These are phyloP conservation scores for Anorthoa munda DNA, from an alignment of 2,888 invertebrate species.

Conservation along the genomic window DNA sequence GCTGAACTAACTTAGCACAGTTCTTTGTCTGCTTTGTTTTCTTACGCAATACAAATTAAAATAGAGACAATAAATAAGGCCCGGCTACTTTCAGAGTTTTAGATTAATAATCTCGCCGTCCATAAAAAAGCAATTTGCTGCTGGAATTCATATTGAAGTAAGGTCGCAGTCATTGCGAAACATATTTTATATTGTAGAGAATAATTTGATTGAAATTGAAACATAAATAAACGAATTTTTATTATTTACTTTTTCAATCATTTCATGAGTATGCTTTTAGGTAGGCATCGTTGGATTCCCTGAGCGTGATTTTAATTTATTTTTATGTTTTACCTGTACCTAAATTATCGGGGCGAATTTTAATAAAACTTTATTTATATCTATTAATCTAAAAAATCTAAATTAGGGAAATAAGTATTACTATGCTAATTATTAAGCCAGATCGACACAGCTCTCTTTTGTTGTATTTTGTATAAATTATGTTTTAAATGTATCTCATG, in stretches of 20 bases:
- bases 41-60: background rate
- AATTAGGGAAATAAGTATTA: no score
- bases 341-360: background rate
- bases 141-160: background rate
- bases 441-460: no score
- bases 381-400: no score
- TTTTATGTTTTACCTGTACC: background rate
- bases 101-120: background rate
- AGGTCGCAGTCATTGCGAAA: constrained; percentile 10
- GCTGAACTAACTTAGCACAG: background rate
- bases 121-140: background rate
- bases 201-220: constrained; percentile 22
- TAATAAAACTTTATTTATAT: background rate
- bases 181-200: constrained; percentile 24
- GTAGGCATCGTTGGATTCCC: background rate
- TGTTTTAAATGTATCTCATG: no score
- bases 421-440: no score
- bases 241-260: background rate
- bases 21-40: background rate
- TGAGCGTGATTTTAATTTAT: background rate
- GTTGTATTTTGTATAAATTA: no score
- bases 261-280: background rate
- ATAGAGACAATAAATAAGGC: background rate
- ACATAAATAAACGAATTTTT: constrained; percentile 8
- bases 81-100: background rate